Conservation (phyloP, 2,113 vertebrate species). For the Sceloporus undulatus region DNA sequence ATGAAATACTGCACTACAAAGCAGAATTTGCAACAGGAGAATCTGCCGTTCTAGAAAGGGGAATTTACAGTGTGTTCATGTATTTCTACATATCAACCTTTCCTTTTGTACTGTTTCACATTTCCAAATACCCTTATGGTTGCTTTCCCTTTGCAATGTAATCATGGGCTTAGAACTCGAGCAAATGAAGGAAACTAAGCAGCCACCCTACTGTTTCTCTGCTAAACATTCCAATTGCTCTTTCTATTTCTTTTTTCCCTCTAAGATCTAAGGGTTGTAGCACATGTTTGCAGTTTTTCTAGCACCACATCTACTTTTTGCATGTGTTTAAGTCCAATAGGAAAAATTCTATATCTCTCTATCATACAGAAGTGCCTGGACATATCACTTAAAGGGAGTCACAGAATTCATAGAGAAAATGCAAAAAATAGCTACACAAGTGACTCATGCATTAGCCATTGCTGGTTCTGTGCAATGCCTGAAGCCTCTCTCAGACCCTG, state of each 20-base stretch:
- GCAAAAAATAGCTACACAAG: not conserved
- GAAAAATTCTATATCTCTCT: not conserved
- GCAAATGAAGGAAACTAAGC: not conserved
- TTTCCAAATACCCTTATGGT: not conserved
- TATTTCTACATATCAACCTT: not conserved
- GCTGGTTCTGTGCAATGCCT: not conserved
- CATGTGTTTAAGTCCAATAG: not conserved
- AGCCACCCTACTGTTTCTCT: not conserved
- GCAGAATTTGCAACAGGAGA: not conserved
- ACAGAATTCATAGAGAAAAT: not conserved
- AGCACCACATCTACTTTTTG: not conserved
- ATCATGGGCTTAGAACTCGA: not conserved
- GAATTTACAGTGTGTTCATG: not conserved
- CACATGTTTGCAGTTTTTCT: not conserved
- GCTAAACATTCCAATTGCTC: not conserved
- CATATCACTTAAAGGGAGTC: not conserved
- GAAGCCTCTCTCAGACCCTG: not conserved
- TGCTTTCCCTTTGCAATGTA: not conserved
- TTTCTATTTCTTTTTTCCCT: not conserved
- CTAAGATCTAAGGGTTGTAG: not conserved
- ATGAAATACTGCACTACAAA: too few relatives aligned
- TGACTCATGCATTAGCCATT: not conserved
- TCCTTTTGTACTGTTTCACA: not conserved
- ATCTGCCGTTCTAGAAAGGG: not conserved
- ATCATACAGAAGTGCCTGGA: not conserved